phyloP scores from a whole-genome alignment of 2,888 invertebrate genomes.

The Amblyjoppa fuscipennis region DNA sequence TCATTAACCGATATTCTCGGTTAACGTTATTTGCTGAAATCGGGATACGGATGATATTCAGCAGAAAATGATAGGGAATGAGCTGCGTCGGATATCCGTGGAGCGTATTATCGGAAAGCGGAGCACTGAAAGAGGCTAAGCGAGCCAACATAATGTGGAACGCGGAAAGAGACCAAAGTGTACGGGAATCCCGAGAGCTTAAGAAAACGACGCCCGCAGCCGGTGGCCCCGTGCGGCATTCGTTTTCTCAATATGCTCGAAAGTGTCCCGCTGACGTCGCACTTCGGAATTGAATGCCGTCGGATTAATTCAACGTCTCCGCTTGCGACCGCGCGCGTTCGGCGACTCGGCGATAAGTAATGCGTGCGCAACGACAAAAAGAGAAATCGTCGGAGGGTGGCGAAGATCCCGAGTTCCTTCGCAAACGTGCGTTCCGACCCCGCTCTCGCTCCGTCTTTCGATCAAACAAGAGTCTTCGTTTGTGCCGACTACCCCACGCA shows the following conservation, averaged over 20 bases:
- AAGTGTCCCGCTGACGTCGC: slow-evolving; percentile 82
- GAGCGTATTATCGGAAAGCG: slow-evolving; percentile 53
- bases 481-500: too few relatives aligned
- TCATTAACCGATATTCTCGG: slow-evolving; percentile 39
- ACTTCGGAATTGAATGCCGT: slow-evolving; percentile 77
- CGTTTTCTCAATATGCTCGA: slow-evolving; percentile 80
- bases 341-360: slow-evolving; percentile 59
- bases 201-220: slow-evolving; percentile 74
- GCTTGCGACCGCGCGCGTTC: slow-evolving; percentile 26
- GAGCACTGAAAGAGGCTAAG: slow-evolving; percentile 69
- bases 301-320: slow-evolving; percentile 73
- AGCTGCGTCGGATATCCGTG: slow-evolving; percentile 6
- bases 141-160: slow-evolving; percentile 78
- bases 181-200: slow-evolving; percentile 74
- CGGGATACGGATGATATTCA: slow-evolving; percentile 29
- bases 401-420: not conserved
- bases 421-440: too few relatives aligned
- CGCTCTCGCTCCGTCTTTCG: too few relatives aligned
- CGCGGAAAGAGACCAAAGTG: slow-evolving; percentile 16
- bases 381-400: slow-evolving; percentile 35
- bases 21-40: slow-evolving; percentile 34
- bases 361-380: slow-evolving; percentile 21
- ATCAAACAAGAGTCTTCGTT: too few relatives aligned
- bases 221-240: slow-evolving; percentile 64
- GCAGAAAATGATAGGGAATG: not conserved